These are phyloP conservation scores for Euphonia xanthogaster DNA, from an alignment of 2,797 vertebrate genomes.

Conservation along the genomic window DNA sequence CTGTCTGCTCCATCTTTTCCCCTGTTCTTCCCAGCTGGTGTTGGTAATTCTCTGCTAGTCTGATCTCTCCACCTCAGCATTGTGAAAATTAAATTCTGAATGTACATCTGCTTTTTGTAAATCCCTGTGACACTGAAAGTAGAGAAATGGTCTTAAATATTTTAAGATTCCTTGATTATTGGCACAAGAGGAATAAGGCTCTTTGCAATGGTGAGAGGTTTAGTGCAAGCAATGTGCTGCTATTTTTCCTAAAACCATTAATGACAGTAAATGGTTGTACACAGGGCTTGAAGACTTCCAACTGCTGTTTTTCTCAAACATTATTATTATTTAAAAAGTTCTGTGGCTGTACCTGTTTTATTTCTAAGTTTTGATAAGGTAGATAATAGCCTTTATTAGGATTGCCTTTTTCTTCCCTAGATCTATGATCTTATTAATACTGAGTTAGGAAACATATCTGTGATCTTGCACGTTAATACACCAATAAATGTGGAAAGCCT, in stretches of 20 bases:
- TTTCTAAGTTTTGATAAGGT: not conserved
- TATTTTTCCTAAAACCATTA: not conserved
- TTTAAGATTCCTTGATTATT: not conserved
- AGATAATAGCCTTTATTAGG: not conserved
- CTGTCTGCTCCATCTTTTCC: not conserved
- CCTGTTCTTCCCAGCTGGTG: not conserved
- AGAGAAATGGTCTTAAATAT: not conserved
- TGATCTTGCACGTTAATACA: not conserved
- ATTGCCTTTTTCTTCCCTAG: not conserved
- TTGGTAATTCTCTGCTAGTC: not conserved
- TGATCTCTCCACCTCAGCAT: not conserved
- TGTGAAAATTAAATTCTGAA: not conserved
- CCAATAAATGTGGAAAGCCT: not conserved
- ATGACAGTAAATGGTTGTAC: not conserved
- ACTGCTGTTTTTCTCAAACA: not conserved
- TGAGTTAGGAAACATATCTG: not conserved
- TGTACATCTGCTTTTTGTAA: not conserved
- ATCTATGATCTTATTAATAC: not conserved
- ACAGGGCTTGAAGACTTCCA: not conserved
- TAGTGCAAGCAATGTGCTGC: not conserved
- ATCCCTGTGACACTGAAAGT: not conserved
- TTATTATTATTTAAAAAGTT: not conserved
- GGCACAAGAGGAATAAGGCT: not conserved
- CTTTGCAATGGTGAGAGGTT: not conserved
- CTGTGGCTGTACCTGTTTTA: not conserved